A percentile compares a stretch with the other conserved stretches of the same genome.
These are phyloP conservation scores for Gephyroberyx darwinii DNA, from an alignment of 2,797 vertebrate genomes.

Conservation along the genomic window DNA sequence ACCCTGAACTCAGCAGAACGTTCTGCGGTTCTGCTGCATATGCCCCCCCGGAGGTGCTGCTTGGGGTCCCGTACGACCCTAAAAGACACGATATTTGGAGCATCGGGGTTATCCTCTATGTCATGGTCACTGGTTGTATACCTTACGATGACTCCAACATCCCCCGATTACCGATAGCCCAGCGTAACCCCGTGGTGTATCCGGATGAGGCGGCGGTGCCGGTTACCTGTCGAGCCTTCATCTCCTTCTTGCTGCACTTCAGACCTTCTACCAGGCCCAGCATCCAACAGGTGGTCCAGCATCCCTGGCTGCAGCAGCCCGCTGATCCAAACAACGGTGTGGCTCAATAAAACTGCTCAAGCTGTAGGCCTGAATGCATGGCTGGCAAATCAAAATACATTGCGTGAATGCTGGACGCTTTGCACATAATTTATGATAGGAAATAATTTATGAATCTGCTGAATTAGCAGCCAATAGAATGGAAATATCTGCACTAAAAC, in stretches of 20 bases:
- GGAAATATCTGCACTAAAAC: too few relatives aligned
- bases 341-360: conserved; percentile 5
- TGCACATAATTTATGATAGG: too few relatives aligned
- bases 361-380: too few relatives aligned
- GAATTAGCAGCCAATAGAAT: too few relatives aligned
- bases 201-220: conserved; percentile 64
- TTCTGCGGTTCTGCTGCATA: conserved; percentile 83
- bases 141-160: conserved; percentile 79
- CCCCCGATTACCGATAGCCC: conserved; percentile 70
- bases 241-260: conserved; percentile 78
- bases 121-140: conserved; percentile 82
- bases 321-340: conserved; percentile 1
- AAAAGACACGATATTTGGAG: conserved; percentile 85
- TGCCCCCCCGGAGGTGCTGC: conserved; percentile 80
- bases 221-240: conserved; percentile 74
- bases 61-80: conserved; percentile 80
- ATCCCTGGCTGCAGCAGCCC: conserved; percentile 76
- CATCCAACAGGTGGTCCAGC: conserved; percentile 74
- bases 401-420: too few relatives aligned
- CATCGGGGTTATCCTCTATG: conserved; percentile 82
- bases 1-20: conserved; percentile 76
- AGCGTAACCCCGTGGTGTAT: conserved; percentile 78
- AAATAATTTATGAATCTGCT: too few relatives aligned
- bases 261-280: conserved; percentile 67
- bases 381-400: too few relatives aligned